phyloP scores from a whole-genome alignment of 2,888 invertebrate species.

The Allophyes oxyacanthae region DNA sequence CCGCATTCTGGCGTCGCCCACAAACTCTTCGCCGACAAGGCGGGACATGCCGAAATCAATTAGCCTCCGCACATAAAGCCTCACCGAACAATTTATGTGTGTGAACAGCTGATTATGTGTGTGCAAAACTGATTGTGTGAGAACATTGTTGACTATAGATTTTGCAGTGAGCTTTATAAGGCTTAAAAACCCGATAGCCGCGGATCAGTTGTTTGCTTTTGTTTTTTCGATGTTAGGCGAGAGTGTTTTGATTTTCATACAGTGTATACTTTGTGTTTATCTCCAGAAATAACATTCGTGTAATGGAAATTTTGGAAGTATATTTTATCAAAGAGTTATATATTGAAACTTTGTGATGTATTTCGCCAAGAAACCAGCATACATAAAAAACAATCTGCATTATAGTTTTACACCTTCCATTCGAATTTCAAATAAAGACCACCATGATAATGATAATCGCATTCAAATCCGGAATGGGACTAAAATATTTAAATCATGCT shows the following conservation, averaged over 20 bases:
- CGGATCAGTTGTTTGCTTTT: slow-evolving; percentile 32
- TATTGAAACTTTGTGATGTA: too few species aligned
- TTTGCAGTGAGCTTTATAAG: slow-evolving; percentile 56
- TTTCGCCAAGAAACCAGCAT: too few species aligned
- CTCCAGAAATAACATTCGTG: neutral
- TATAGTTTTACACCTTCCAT: too few species aligned
- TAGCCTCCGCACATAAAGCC: slow-evolving; percentile 75
- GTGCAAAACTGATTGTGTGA: slow-evolving; percentile 62
- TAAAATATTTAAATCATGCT: neutral
- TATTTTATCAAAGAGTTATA: too few species aligned
- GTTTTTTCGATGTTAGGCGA: slow-evolving; percentile 28
- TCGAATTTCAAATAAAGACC: too few species aligned
- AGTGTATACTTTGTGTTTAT: neutral
- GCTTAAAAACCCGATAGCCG: slow-evolving; percentile 54
- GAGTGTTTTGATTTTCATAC: slow-evolving; percentile 16
- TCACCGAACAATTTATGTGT: slow-evolving; percentile 71
- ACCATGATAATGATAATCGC: too few species aligned
- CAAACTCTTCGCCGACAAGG: slow-evolving; percentile 58
- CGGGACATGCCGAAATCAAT: slow-evolving; percentile 77
- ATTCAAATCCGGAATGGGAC: neutral
- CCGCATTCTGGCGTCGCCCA: slow-evolving; percentile 10
- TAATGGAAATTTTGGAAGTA: too few species aligned
- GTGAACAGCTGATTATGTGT: slow-evolving; percentile 65
- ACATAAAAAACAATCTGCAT: too few species aligned
- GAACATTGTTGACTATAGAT: slow-evolving; percentile 58